Evolutionary conservation across 2,888 invertebrate species (phyloP).

Genomic region (Brachycybe producta): DNA sequence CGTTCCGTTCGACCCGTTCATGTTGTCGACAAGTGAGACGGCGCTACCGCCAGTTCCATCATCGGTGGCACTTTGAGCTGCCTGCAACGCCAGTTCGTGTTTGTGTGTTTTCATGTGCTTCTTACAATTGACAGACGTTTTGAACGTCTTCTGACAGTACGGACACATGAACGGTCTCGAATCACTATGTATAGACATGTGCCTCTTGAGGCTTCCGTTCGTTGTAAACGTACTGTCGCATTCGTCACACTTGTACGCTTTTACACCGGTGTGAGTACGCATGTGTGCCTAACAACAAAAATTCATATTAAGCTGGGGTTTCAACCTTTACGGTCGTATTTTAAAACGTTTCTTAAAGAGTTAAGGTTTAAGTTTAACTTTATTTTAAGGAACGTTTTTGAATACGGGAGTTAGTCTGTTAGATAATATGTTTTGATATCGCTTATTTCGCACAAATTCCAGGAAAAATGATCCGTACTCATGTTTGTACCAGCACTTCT

Average conservation of each 20-base stretch:
- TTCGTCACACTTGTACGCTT: conserved; percentile 40
- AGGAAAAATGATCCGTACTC: no score
- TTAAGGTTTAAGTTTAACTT: no score
- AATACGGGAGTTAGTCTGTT: no score
- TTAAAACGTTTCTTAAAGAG: no score
- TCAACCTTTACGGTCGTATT: not conserved
- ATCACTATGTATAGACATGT: conserved; percentile 40
- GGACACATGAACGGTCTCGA: conserved; percentile 45
- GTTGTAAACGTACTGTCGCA: conserved; percentile 44
- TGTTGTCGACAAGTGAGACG: not conserved
- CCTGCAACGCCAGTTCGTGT: conserved; percentile 39
- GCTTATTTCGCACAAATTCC: no score
- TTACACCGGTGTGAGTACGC: conserved; percentile 35
- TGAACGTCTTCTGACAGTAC: conserved; percentile 47
- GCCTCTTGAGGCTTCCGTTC: conserved; percentile 42
- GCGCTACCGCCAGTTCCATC: not conserved
- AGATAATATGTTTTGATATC: no score
- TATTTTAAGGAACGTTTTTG: no score
- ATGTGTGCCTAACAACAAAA: conserved; percentile 28
- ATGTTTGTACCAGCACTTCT: no score
- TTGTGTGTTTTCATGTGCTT: conserved; percentile 52
- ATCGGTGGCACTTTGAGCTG: conserved; percentile 6
- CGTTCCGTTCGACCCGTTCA: not conserved
- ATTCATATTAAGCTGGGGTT: conserved; percentile 22
- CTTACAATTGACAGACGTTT: conserved; percentile 45